Base-by-base conservation (phyloP, 2,113 vertebrate species). In the Cyanoramphus novaezelandiae region DNA sequence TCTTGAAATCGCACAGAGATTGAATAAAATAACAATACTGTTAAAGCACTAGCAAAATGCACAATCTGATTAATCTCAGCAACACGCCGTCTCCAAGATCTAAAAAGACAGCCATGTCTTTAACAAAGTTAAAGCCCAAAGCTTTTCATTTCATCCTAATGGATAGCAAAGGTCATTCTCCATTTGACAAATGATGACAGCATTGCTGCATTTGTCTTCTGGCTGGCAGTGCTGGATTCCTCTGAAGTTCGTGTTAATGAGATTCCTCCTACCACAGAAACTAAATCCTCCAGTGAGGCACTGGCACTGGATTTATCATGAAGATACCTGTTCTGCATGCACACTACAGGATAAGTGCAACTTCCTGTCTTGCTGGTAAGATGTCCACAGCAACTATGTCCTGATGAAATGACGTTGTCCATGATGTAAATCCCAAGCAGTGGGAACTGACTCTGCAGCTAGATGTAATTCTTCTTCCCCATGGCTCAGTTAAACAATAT, bases 121-220 rank as follows among this genome's bases (percentile, higher is more conserved):
- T 92, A 96, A 97, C 92, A 24, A 80, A 94, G 95, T 96, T 96
- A 97, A 92, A 94, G 63, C 96, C 88, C 82, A 70, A 63, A 94
- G 92, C 94, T 95, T 96, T 95, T 92, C 93, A 90, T 97, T 94
- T 90, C 94, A 71, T 67, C 93, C 93, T 95, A 95, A 95, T 85
- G 91, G 95, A 93, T 97, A 95, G 78, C 96, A 98, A 95, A 97
- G 97, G 97, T 97, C 91, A 64, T 69, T 92, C 64, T 82, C 59
- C 74, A 18, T 57, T 88, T 98, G 97, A 97, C 97, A 93, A 97
- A 98, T 95, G 96, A 91, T 70, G 44, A n/a, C 77, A 71, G 77
- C 6, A 1, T 62, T 25, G 83, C 71, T 90, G 69, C 96, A 96
- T 98, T 96, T 97, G 95, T 98, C 97, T 97, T 80, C 25, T 82